These are phyloP conservation scores for Sinotaia quadrata DNA, from an alignment of 2,888 invertebrate species.

Conservation along the genomic window DNA sequence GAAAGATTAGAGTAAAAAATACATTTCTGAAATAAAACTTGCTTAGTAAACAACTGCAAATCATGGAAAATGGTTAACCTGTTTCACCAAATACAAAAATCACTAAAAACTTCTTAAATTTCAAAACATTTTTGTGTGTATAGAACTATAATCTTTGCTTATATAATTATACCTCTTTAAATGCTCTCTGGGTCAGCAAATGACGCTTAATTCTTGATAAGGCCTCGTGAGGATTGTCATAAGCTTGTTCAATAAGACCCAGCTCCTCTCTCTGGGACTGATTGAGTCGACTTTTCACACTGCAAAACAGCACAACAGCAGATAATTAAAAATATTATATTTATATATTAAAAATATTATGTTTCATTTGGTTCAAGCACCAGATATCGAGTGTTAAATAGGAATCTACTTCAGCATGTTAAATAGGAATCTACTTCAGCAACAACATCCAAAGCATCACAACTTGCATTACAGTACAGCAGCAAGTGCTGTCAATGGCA, in stretches of 20 bases:
- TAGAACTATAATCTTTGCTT: no score
- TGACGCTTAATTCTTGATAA: constrained; percentile 99
- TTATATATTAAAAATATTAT: not conserved
- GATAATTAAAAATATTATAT: not conserved
- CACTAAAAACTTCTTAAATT: not conserved
- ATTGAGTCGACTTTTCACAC: constrained; percentile 96
- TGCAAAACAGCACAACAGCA: constrained; percentile 72
- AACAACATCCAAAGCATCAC: no score
- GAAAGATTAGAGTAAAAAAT: no score
- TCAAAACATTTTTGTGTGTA: no score
- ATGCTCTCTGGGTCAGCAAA: constrained; percentile 96
- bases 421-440: no score
- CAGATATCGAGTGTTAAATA: not conserved
- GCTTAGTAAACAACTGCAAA: no score
- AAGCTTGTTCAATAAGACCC: constrained; percentile 99
- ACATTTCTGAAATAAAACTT: no score
- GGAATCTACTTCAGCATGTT: no score
- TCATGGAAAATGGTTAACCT: no score
- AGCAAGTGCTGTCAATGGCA: no score
- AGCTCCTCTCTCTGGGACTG: constrained; percentile 99
- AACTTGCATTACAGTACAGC: no score
- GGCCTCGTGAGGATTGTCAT: constrained; percentile 99
- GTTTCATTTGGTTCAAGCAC: not conserved
- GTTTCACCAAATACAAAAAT: not conserved
- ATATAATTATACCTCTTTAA: constrained; percentile 98